Conservation (phyloP, 2,113 vertebrate species). For the Phycodurus eques region DNA sequence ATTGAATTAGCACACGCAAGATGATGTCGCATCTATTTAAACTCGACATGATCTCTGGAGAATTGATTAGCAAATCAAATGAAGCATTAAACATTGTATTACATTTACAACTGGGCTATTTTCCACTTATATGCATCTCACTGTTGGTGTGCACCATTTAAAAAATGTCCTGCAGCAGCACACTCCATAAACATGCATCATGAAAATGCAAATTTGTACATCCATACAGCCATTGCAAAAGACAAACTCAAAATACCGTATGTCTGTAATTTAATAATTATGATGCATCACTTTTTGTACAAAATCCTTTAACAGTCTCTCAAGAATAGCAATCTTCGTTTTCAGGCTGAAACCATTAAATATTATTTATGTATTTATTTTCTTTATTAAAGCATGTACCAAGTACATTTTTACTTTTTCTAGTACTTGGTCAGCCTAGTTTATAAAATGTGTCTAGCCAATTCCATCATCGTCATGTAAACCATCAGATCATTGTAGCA, state of each 20-base stretch:
- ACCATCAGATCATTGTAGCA: too few relatives aligned
- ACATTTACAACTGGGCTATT: neutral
- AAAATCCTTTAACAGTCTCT: neutral
- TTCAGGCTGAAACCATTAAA: neutral
- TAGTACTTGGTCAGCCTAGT: neutral
- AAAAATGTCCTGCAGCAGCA: neutral
- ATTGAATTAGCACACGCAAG: neutral
- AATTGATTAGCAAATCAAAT: conserved; percentile 8
- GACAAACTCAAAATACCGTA: neutral
- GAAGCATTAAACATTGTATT: neutral
- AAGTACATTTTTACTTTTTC: neutral
- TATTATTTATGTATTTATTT: too few relatives aligned
- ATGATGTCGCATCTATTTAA: conserved; percentile 3
- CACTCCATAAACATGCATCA: neutral
- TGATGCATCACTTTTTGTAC: too few relatives aligned
- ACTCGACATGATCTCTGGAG: conserved; percentile 1
- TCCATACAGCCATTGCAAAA: neutral
- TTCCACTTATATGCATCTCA: neutral
- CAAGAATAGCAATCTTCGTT: neutral
- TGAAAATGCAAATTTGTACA: neutral
- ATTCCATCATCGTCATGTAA: neutral
- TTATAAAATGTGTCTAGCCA: neutral
- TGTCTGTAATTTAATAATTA: too few relatives aligned
- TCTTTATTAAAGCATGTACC: too few relatives aligned
- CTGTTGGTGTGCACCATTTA: neutral